These are phyloP conservation scores for Dryas iulia DNA, from an alignment of 1,140 invertebrate species.

Conservation along the genomic window DNA sequence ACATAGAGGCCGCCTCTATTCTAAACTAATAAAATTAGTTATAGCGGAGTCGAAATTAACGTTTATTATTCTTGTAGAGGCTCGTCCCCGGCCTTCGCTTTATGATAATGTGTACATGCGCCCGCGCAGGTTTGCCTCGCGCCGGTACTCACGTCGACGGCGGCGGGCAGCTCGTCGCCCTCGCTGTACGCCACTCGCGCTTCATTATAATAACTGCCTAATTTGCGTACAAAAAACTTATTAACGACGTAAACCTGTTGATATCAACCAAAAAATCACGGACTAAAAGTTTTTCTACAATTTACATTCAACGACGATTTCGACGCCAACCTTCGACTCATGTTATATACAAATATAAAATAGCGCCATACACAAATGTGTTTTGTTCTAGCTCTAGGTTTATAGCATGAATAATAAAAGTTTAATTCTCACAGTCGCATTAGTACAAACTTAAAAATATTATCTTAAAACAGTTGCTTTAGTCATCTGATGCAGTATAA, in stretches of 20 bases:
- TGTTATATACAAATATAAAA: background rate
- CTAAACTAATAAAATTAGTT: constrained; percentile 8
- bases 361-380: background rate
- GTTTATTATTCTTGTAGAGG: constrained; percentile 32
- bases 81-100: constrained; percentile 37
- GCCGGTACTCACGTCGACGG: background rate
- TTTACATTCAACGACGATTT: background rate
- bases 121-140: constrained; percentile 15
- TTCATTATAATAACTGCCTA: constrained; percentile 36
- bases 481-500: no score
- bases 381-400: background rate
- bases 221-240: constrained; percentile 36
- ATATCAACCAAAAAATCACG: constrained; percentile 19
- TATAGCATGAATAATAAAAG: no score
- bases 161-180: background rate
- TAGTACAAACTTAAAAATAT: background rate
- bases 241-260: constrained; percentile 30
- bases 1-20: background rate
- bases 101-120: constrained; percentile 35
- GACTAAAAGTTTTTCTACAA: constrained; percentile 12
- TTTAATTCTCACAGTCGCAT: background rate
- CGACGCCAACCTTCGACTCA: background rate
- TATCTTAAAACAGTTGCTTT: background rate
- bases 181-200: background rate
- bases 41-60: constrained; percentile 10